These are phyloP conservation scores for Tiaroga cobitis DNA, from an alignment of 2,797 vertebrate species.

Conservation along the genomic window DNA sequence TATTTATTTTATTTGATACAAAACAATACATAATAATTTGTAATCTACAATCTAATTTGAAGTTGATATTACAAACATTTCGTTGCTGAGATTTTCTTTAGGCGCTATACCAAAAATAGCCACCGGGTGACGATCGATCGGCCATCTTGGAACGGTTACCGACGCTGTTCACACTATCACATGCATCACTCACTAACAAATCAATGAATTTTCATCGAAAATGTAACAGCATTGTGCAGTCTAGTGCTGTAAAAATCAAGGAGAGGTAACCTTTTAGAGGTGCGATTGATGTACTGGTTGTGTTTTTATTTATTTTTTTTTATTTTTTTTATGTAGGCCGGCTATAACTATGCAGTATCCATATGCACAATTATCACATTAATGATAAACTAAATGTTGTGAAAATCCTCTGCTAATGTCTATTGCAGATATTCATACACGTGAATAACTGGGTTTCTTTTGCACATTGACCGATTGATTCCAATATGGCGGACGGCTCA, in stretches of 20 bases:
- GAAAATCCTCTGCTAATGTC: not conserved
- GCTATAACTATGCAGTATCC: not conserved
- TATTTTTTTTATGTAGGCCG: not conserved
- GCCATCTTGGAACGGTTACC: not conserved
- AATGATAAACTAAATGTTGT: not conserved
- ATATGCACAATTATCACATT: not conserved
- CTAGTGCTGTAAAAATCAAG: not conserved
- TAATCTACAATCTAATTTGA: not conserved
- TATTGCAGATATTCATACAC: not conserved
- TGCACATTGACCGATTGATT: not conserved
- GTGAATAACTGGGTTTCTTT: not conserved
- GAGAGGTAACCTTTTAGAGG: not conserved
- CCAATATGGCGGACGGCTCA: not conserved
- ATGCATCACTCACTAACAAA: not conserved
- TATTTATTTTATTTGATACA: not conserved
- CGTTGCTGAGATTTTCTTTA: not conserved
- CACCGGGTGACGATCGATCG: not conserved
- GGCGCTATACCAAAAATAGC: not conserved
- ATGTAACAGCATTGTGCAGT: not conserved
- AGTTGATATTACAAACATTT: not conserved
- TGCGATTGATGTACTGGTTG: not conserved
- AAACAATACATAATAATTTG: not conserved
- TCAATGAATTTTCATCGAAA: not conserved
- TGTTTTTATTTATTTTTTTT: too few relatives aligned
- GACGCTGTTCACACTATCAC: not conserved